These are phyloP conservation scores for Prionchulus punctatus DNA, from an alignment of 2,888 invertebrate genomes.

Conservation along the genomic window DNA sequence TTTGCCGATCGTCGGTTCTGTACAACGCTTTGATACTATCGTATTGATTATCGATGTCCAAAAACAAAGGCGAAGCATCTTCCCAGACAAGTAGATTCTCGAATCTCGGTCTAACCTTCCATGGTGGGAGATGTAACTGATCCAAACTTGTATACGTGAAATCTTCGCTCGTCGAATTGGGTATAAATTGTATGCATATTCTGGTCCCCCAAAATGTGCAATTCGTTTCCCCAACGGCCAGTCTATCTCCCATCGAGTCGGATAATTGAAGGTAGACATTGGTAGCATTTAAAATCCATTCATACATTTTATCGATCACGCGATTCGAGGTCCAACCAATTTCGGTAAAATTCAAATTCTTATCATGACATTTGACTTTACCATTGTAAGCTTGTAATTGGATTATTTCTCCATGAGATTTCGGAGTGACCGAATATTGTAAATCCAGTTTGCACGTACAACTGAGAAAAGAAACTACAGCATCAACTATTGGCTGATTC, in stretches of 20 bases:
- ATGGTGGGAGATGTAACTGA: neutral
- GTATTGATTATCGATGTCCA: too few relatives aligned
- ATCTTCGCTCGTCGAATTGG: neutral
- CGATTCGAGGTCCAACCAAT: neutral
- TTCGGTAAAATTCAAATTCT: neutral
- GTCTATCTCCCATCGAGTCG: neutral
- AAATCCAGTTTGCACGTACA: neutral
- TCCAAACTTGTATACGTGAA: neutral
- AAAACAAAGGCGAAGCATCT: neutral
- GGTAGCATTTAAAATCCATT: neutral
- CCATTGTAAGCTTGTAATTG: neutral
- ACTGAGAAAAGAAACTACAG: slow-evolving; percentile 32
- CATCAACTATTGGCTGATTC: slow-evolving; percentile 38
- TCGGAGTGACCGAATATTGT: too few relatives aligned
- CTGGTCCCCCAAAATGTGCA: neutral
- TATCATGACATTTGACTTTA: neutral
- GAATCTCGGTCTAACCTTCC: neutral
- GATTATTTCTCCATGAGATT: too few relatives aligned
- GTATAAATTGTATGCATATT: neutral
- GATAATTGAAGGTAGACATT: too few relatives aligned
- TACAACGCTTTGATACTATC: neutral
- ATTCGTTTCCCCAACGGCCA: neutral
- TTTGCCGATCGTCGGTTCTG: neutral
- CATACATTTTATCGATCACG: neutral
- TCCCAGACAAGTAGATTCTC: neutral